These are phyloP conservation scores for Galeopsomyia nigrocyanea DNA, from an alignment of 2,888 invertebrate genomes.

Conservation along the genomic window DNA sequence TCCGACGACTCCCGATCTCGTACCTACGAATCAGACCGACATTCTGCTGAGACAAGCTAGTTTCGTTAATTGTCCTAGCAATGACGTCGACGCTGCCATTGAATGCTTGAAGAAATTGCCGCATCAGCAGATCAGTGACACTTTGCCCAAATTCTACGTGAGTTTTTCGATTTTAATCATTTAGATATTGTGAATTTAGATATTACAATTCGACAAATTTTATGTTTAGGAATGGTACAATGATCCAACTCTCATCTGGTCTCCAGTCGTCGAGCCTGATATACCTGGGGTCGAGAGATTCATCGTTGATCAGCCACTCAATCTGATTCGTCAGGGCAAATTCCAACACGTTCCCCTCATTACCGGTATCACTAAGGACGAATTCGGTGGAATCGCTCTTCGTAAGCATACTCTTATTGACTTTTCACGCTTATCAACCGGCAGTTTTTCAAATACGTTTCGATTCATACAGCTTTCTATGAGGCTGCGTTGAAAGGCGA, in stretches of 20 bases:
- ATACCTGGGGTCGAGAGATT: slow-evolving; percentile 77
- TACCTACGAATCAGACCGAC: slow-evolving; percentile 71
- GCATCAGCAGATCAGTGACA: slow-evolving; percentile 11
- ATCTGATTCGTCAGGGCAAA: slow-evolving; percentile 71
- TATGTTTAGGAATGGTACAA: slow-evolving; percentile 70
- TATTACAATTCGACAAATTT: background rate
- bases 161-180: background rate
- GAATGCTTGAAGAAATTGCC: slow-evolving; percentile 74
- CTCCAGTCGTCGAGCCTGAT: slow-evolving; percentile 76
- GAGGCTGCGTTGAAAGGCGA: slow-evolving; percentile 23
- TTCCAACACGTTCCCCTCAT: slow-evolving; percentile 76
- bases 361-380: slow-evolving; percentile 76
- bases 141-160: slow-evolving; percentile 17
- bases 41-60: slow-evolving; percentile 76
- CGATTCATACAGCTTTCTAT: no score
- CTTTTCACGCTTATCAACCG: slow-evolving; percentile 13
- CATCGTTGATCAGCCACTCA: slow-evolving; percentile 74
- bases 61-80: slow-evolving; percentile 73
- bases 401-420: slow-evolving; percentile 68
- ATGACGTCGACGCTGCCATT: slow-evolving; percentile 71
- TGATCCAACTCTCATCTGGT: slow-evolving; percentile 73
- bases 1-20: slow-evolving; percentile 71
- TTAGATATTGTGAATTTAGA: background rate
- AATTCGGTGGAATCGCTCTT: slow-evolving; percentile 75
- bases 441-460: background rate